These are phyloP conservation scores for Aphidius gifuensis DNA, from an alignment of 1,140 invertebrate genomes.

Conservation along the genomic window DNA sequence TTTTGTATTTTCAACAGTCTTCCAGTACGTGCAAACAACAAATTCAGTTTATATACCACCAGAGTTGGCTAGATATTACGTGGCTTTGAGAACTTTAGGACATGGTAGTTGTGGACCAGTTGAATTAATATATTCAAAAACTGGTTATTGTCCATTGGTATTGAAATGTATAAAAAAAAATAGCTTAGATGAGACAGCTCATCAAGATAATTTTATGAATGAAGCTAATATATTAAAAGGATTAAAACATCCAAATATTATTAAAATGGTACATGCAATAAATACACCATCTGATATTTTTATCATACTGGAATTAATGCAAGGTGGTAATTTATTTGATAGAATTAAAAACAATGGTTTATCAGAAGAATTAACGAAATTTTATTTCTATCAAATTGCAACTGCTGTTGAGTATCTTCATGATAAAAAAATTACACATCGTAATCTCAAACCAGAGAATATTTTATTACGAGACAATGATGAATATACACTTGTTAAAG, in stretches of 20 bases:
- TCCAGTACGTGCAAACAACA: no score
- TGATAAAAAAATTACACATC: slow-evolving; percentile 76
- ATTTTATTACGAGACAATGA: slow-evolving; percentile 67
- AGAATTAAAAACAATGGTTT: slow-evolving; percentile 58
- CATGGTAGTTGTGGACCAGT: no score
- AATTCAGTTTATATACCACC: slow-evolving; percentile 20
- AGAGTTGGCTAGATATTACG: neutral
- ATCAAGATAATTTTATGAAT: neutral
- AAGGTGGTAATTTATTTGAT: slow-evolving; percentile 84
- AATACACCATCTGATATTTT: slow-evolving; percentile 71
- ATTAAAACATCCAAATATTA: slow-evolving; percentile 32
- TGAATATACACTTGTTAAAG: slow-evolving; percentile 71
- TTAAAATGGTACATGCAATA: slow-evolving; percentile 74
- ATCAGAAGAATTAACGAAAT: slow-evolving; percentile 66
- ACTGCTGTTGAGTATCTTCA: slow-evolving; percentile 82
- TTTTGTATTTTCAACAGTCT: no score
- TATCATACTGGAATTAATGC: slow-evolving; percentile 83
- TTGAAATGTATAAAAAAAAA: no score
- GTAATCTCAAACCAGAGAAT: slow-evolving; percentile 89
- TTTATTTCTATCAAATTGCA: slow-evolving; percentile 83
- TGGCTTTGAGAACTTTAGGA: neutral
- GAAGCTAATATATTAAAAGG: neutral
- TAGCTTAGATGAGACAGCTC: no score
- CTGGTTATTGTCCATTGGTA: no score
- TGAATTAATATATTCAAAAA: no score